A percentile compares a stretch with the other conserved stretches of the same genome.
phyloP scores from a whole-genome alignment of 2,888 invertebrate genomes.

The Parnassius mnemosyne region DNA sequence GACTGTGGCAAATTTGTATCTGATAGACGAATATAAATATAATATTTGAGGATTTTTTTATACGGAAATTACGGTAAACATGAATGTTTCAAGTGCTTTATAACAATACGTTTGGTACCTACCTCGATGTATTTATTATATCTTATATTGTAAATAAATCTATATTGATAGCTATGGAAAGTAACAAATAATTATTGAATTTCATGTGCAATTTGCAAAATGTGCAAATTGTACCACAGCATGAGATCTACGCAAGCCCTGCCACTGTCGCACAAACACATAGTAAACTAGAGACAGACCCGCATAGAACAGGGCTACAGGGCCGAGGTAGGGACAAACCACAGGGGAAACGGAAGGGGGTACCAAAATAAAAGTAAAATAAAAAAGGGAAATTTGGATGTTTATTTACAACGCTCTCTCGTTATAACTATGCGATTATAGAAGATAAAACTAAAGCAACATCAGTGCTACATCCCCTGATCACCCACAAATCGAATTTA shows the following conservation, averaged over 20 bases:
- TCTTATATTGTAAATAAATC: no score
- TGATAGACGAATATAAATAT: no score
- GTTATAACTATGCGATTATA: slow-evolving; percentile 76
- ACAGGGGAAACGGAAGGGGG: slow-evolving; percentile 31
- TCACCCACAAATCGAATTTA: slow-evolving; percentile 68
- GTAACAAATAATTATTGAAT: no score
- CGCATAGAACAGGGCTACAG: neutral
- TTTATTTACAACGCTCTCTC: slow-evolving; percentile 77
- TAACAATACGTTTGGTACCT: no score
- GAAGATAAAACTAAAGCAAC: slow-evolving; percentile 71
- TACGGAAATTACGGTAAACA: no score
- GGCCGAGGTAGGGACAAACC: slow-evolving; percentile 49
- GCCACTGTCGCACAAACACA: slow-evolving; percentile 13
- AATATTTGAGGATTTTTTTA: no score
- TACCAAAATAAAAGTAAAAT: slow-evolving; percentile 72
- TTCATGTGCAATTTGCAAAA: no score
- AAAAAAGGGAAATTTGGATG: slow-evolving; percentile 77
- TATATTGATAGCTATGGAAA: no score
- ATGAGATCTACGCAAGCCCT: slow-evolving; percentile 1
- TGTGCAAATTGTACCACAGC: slow-evolving; percentile 1
- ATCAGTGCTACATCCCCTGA: slow-evolving; percentile 66
- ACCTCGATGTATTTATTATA: no score
- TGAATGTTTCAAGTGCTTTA: no score
- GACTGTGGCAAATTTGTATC: slow-evolving; percentile 2
- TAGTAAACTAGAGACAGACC: slow-evolving; percentile 8